Base-by-base conservation (phyloP, 2,113 vertebrate species). In the Melanotaenia duboulayi region DNA sequence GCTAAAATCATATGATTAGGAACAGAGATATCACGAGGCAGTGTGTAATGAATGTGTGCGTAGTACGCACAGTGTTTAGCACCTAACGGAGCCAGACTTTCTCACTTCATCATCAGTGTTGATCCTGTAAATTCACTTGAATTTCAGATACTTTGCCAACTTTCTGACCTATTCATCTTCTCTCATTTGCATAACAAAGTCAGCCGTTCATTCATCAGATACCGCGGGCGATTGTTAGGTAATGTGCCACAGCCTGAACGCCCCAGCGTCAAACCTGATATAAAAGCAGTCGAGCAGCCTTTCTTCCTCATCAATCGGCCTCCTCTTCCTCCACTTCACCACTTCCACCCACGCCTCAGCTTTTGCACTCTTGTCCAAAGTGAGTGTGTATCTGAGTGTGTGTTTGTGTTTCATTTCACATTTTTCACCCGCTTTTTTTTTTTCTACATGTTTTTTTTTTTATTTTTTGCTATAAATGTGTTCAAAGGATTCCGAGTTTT, bases 341-440 rank as follows among this genome's bases (percentile, higher is more conserved):
- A 82, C 87, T 82, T 85, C 80, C 84, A 37, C 90, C 87, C 85
- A 89, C 89, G 52, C 78, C 78, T 81, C 76, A 37, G 84, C 89
- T 88, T 89, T 85, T 84, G 73, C 83, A 83, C 87, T 87, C 83
- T 84, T 79, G 81, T 69, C 86, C 87, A 85, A 69, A 89, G 78
- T 72, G 80, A 86, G 81, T 72, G 82, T 73, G 86, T 68, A 40
- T 56, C 35, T 69, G 46, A 68, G 76, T 8, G 48, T 55, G 65
- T 56, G 44, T 75, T 62, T 82, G 62, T 80, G 82, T 71, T 80
- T 54, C 23, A 37, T 58, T 71, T 64, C 65, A 63, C 81, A 19
- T 65, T 63, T 74, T 57, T 35, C 1, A n/a, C 25, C 35, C 48
- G 3, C 28, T 28, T 28, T 17, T n/a, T n/a, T 59, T 64, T 11